Evolutionary conservation across 1,140 invertebrate genomes (phyloP), one percentile per base, ranked within the genome.

Genomic region (Drosophila gunungcola): DNA sequence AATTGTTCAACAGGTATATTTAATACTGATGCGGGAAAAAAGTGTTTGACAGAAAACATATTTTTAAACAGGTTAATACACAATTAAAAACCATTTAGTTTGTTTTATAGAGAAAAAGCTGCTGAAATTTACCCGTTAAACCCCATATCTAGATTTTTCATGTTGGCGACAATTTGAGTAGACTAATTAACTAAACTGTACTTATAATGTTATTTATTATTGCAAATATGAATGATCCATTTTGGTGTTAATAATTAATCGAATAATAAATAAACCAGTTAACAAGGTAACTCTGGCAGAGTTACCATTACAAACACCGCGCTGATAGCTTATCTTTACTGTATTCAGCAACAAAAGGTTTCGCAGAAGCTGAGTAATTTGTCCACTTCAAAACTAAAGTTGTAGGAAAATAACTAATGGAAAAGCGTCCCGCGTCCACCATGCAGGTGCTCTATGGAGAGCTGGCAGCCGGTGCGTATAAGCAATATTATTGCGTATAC

Each of bases 371-470:
- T 76, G 62, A 76, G 29, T 68, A 76, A 68, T 55, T 60, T 29
- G 16, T 38, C 41, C 42, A 46, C 16, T 43, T 43, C 32, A 48
- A 27, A 29, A 48, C 25, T 53, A 4, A 5, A 7, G 34, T 48
- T 13, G 2, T 34, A 51, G 38, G 34, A 12, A 38, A 29, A 27
- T 3, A 36, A 39, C 25, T 54, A 53, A 89, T 89, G 84, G 80
- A 88, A 21, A 78, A 74, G 29, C 67, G 72, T 10, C 46, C 76
- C 6, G 62, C 77, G 32, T 70, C 84, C 13, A 65, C 76, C 2
- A 83, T 76, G 72, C 80, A 89, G 29, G 58, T 74, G 51, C 64
- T 88, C 41, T 80, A 88, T 63, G 80, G 84, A 21, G 84, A 89
- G 52, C 49, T 88, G 25, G 76, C 76, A n/a, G 29, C 73, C 9